Evolutionary conservation across 2,797 vertebrate genomes (phyloP).

Genomic region (Galago senegalensis): DNA sequence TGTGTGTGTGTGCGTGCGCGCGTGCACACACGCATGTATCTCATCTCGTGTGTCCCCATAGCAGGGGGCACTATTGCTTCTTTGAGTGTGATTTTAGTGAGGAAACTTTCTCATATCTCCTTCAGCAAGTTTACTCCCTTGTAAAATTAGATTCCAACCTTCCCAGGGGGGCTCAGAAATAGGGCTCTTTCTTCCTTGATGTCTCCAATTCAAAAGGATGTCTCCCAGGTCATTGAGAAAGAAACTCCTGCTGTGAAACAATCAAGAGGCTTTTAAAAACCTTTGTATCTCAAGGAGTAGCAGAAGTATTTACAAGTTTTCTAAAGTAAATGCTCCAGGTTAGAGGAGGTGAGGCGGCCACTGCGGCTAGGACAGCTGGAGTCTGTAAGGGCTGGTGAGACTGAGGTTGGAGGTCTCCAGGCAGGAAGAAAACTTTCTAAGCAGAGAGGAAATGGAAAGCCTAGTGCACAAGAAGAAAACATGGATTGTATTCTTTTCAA

Average conservation of each 20-base stretch:
- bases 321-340: not conserved
- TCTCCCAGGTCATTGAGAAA: not conserved
- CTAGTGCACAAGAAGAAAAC: not conserved
- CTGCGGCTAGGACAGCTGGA: not conserved
- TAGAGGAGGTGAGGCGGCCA: not conserved
- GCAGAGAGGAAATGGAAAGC: not conserved
- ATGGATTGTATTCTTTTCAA: not conserved
- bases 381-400: not conserved
- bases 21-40: too few species aligned
- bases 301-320: not conserved
- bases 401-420: too few species aligned
- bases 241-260: not conserved
- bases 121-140: not conserved
- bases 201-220: not conserved
- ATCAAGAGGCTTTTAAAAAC: not conserved
- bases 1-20: too few species aligned
- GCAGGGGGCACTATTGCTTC: not conserved
- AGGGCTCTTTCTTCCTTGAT: not conserved
- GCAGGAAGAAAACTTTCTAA: not conserved
- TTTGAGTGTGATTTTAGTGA: not conserved
- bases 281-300: conserved; percentile 15
- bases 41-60: not conserved
- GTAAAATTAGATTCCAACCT: not conserved
- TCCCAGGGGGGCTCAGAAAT: not conserved
- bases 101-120: not conserved